These are phyloP conservation scores for Pipra filicauda DNA, from an alignment of 2,113 vertebrate species.

Conservation along the genomic window DNA sequence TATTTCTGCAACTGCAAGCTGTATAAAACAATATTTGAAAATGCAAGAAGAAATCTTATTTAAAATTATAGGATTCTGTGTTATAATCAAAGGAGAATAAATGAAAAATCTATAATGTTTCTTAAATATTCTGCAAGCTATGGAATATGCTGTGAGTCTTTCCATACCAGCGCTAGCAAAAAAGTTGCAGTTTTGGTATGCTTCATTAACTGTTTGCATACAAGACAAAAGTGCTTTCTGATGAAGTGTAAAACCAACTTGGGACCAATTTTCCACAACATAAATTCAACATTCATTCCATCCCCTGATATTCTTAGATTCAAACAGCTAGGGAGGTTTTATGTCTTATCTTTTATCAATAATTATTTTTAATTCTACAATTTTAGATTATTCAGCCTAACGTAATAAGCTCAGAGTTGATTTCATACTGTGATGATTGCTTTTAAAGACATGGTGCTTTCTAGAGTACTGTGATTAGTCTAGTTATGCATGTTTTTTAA, in stretches of 20 bases:
- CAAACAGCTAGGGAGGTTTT: conserved; percentile 61
- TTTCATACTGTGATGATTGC: conserved; percentile 44
- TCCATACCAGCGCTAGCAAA: conserved; percentile 51
- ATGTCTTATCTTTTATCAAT: conserved; percentile 56
- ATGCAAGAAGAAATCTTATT: neutral
- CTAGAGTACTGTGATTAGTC: neutral
- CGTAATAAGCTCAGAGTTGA: conserved; percentile 21
- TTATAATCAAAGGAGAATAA: neutral
- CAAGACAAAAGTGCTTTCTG: conserved; percentile 81
- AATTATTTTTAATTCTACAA: conserved; percentile 66
- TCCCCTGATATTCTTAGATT: conserved; percentile 70
- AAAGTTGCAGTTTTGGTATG: conserved; percentile 72
- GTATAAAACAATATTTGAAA: neutral
- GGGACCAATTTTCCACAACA: conserved; percentile 87
- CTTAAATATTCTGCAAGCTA: conserved; percentile 41
- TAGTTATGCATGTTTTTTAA: conserved; percentile 3
- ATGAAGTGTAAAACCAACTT: conserved; percentile 83
- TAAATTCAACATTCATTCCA: conserved; percentile 79
- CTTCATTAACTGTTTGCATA: conserved; percentile 85
- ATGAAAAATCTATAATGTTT: neutral
- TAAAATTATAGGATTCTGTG: neutral
- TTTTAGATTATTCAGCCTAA: conserved; percentile 52
- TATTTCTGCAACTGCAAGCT: neutral
- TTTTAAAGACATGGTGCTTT: conserved; percentile 26
- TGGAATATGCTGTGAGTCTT: conserved; percentile 40